These are phyloP conservation scores for Euclidia mi DNA, from an alignment of 2,888 invertebrate species.

Conservation along the genomic window DNA sequence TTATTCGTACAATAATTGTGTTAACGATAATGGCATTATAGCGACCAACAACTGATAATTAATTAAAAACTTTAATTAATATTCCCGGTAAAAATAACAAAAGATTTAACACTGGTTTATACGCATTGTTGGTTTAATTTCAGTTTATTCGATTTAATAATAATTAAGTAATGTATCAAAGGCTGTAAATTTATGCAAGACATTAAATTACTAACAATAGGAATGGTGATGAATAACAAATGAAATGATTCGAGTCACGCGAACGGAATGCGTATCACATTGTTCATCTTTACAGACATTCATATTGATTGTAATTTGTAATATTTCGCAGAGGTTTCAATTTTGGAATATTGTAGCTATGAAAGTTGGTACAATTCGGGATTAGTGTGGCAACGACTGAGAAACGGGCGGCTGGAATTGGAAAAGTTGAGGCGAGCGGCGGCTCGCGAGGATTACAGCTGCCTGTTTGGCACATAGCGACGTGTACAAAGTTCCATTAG, in stretches of 20 bases:
- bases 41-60: no score
- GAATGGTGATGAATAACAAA: slow-evolving; percentile 49
- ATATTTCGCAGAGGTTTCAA: no score
- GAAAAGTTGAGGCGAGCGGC: slow-evolving; percentile 77
- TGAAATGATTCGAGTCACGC: slow-evolving; percentile 49
- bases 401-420: slow-evolving; percentile 79
- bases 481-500: slow-evolving; percentile 68
- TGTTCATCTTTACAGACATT: no score
- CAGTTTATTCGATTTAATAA: slow-evolving; percentile 22
- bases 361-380: slow-evolving; percentile 72
- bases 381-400: slow-evolving; percentile 75
- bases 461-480: slow-evolving; percentile 72
- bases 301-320: no score
- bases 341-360: slow-evolving; percentile 70
- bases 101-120: not conserved
- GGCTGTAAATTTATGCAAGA: slow-evolving; percentile 28
- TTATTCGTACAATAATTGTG: slow-evolving; percentile 47
- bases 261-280: slow-evolving; percentile 45
- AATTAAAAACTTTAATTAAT: slow-evolving; percentile 28
- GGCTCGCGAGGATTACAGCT: slow-evolving; percentile 74
- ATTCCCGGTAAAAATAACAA: not conserved
- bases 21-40: slow-evolving; percentile 60
- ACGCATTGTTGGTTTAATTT: not conserved
- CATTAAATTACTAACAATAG: slow-evolving; percentile 38
- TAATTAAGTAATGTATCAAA: slow-evolving; percentile 32